Evolutionary conservation across 2,797 vertebrate species (phyloP).

Genomic region (Gymnoscopelus microlampas): DNA sequence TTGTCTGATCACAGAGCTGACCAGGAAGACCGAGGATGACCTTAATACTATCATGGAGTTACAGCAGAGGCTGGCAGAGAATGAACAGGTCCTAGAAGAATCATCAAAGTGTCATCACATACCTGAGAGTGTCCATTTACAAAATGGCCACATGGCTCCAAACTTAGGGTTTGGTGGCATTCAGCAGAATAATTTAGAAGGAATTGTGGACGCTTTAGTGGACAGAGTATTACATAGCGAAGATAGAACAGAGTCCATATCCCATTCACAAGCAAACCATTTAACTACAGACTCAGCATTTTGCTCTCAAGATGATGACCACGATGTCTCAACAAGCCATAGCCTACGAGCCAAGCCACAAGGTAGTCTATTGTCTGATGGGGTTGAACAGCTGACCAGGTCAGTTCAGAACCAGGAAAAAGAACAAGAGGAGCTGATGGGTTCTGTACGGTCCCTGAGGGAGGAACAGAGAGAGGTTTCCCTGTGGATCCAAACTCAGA

Average conservation of each 20-base stretch:
- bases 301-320: conserved; percentile 22
- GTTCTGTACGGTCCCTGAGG: conserved; percentile 57
- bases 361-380: conserved; percentile 31
- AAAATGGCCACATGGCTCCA: conserved; percentile 11
- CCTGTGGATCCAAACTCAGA: conserved; percentile 65
- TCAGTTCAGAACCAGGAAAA: conserved; percentile 57
- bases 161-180: not conserved
- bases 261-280: conserved; percentile 4
- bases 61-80: conserved; percentile 46
- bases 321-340: not conserved
- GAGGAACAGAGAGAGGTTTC: conserved; percentile 65
- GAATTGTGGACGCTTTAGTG: conserved; percentile 29
- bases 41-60: conserved; percentile 65
- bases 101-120: not conserved
- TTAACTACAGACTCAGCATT: conserved; percentile 15
- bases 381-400: conserved; percentile 36
- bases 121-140: conserved; percentile 4
- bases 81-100: conserved; percentile 1
- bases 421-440: conserved; percentile 60
- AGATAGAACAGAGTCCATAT: conserved; percentile 16
- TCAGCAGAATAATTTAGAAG: conserved; percentile 25
- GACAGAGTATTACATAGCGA: conserved; percentile 33
- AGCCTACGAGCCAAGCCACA: conserved; percentile 15
- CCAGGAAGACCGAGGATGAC: conserved; percentile 61
- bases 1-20: conserved; percentile 67